Evolutionary conservation across 1,140 invertebrate genomes (phyloP), one percentile per base, ranked within the genome.

Genomic region (Euborellia annulipes): DNA sequence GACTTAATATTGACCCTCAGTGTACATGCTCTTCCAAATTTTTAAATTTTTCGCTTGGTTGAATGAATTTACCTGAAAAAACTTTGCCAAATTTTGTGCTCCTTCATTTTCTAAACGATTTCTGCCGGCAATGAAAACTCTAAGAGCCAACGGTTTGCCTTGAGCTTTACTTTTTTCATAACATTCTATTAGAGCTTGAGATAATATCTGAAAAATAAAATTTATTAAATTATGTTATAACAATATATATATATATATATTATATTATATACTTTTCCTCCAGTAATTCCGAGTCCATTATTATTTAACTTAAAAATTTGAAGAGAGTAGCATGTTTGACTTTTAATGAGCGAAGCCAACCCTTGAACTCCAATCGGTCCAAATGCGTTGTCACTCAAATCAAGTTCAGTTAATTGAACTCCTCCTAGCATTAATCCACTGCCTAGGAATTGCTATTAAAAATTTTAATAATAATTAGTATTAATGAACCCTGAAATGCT

Each of bases 381-480:
- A 60, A 98, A 85, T 0, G 95, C 95, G 73, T 98, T 99, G 61
- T 98, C 94, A 66, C 92, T 96, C 1, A 98, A 69, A 59, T 98
- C 92, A 8, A 99, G 63, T 52, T 90, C 83, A 0, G 79, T 74
- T 0, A 99, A 68, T 3, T 76, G 66, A 2, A 87, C 85, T 2
- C 75, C 73, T 0, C 90, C 83, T 8, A 59, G 54, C 42, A 88
- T 86, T 39, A 98, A 72, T 3, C 86, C 91, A 48, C 70, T 70
- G 3, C 88, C 83, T 2, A 98, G 64, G 51, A 74, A 74, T 63
- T 76, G 71, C 80, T 85, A 61, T 3, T 64, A 64, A 49, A 53
- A 44, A 32, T n/a, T n/a, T n/a, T n/a, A n/a, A n/a, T n/a, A n/a
- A n/a, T n/a, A n/a, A n/a, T n/a, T n/a, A n/a, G n/a, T n/a, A n/a